Conservation (phyloP, 2,888 invertebrate genomes). For the Acleris literana region DNA sequence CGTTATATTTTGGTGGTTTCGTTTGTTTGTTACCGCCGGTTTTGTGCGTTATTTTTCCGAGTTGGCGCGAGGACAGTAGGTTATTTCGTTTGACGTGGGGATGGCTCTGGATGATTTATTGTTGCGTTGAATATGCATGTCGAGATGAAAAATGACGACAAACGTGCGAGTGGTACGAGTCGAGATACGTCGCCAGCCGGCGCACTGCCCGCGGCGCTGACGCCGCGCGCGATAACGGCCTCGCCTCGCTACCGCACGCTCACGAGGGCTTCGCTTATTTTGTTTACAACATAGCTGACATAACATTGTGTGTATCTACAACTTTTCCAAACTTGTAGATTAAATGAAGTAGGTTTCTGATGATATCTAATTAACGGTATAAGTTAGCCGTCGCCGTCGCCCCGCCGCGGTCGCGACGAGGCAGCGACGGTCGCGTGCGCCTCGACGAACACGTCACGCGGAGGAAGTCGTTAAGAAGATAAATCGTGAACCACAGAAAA, state of each 20-base stretch:
- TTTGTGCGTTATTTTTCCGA: slow-evolving; percentile 68
- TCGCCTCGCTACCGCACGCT: neutral
- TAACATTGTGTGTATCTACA: neutral
- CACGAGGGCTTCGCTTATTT: neutral
- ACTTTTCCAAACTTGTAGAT: neutral
- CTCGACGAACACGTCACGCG: slow-evolving; percentile 58
- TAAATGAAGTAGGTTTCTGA: neutral
- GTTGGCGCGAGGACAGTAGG: slow-evolving; percentile 70
- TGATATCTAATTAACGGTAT: neutral
- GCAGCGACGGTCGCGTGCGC: slow-evolving; percentile 34
- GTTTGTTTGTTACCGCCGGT: slow-evolving; percentile 74
- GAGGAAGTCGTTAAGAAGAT: slow-evolving; percentile 78
- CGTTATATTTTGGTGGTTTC: slow-evolving; percentile 72
- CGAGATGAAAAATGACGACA: slow-evolving; percentile 80
- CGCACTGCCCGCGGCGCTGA: slow-evolving; percentile 28
- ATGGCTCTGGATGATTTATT: slow-evolving; percentile 78
- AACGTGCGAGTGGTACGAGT: slow-evolving; percentile 65
- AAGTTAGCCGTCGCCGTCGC: slow-evolving; percentile 31
- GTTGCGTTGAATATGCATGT: slow-evolving; percentile 82
- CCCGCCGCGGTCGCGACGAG: slow-evolving; percentile 35
- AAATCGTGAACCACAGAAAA: slow-evolving; percentile 68
- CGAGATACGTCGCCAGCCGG: slow-evolving; percentile 45
- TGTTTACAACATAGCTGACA: neutral
- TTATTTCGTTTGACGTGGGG: slow-evolving; percentile 72
- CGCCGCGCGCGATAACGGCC: slow-evolving; percentile 33